A percentile compares a stretch with the other conserved stretches of the same genome.
Evolutionary conservation across 2,888 invertebrate genomes (phyloP).

Genomic region (Mesochorus sp.): DNA sequence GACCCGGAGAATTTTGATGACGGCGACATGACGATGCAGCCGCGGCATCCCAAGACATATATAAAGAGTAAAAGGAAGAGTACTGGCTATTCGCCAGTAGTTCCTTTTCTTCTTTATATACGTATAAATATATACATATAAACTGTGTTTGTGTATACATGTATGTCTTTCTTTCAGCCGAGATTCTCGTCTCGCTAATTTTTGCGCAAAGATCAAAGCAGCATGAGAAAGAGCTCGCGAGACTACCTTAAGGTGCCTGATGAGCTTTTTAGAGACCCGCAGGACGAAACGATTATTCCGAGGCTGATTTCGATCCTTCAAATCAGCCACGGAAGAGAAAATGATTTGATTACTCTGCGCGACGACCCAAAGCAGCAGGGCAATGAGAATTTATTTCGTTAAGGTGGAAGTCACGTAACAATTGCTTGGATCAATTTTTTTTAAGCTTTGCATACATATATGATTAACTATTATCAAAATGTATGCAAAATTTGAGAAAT

Average conservation of each 20-base stretch:
- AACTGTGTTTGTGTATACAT: background rate
- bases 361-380: background rate
- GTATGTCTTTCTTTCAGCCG: background rate
- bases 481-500: too few species aligned
- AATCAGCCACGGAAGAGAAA: conserved; percentile 32
- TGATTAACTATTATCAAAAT: too few species aligned
- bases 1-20: conserved; percentile 66
- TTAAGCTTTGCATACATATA: too few species aligned
- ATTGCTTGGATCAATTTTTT: background rate
- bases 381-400: background rate
- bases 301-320: conserved; percentile 6
- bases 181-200: conserved; percentile 32
- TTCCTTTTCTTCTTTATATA: conserved; percentile 49
- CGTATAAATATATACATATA: background rate
- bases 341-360: conserved; percentile 27
- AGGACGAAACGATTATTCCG: conserved; percentile 48
- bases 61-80: conserved; percentile 40
- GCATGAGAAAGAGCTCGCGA: conserved; percentile 8
- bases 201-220: conserved; percentile 55
- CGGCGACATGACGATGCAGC: conserved; percentile 57
- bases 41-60: conserved; percentile 34
- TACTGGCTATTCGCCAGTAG: conserved; percentile 54
- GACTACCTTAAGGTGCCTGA: conserved; percentile 39
- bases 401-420: background rate
- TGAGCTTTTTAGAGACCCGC: conserved; percentile 49